Evolutionary conservation across 2,888 invertebrate genomes (phyloP), one percentile per base, ranked within the genome.

Genomic region (Melanophora roralis): DNA sequence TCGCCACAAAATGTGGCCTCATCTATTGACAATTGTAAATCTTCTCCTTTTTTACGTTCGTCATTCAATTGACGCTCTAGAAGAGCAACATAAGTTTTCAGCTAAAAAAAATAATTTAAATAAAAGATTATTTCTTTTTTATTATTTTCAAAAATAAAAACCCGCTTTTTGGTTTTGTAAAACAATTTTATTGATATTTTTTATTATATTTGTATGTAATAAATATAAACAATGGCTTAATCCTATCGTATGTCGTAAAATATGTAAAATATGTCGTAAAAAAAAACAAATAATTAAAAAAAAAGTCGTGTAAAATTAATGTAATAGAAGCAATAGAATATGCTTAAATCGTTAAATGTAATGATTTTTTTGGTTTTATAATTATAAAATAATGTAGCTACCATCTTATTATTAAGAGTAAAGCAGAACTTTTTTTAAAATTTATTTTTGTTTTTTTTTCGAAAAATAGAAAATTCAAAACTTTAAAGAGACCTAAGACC

Each of bases 1-100:
- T 95, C 95, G 89, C 95, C 96, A 85, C 94, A 94, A 85, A 98
- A 95, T 53, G 95, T 94, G 84, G 97, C 97, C 89, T 98, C 98
- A 91, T 98, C 98, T 82, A 96, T 94, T 74, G 95, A 92, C 88
- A 98, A 98, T 90, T 96, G 94, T 79, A 98, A 92, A 89, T 98
- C 98, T 91, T 98, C 97, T 5, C 94, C 93, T 89, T 94, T 96
- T 86, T 94, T 93, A 84, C 92, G 88, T 86, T 96, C 96, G 84
- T 96, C 95, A 73, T 95, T 95, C 82, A 97, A 89, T 85, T 93
- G 93, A 78, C 92, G 91, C 82, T 91, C 90, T 76, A 95, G 89
- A 67, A 93, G 91, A 64, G 88, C 89, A 85, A 93, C 91, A 79
- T 93, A 92, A 76, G 93, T 91, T 78, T 91, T 90, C 0, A 93